Evolutionary conservation across 2,888 invertebrate genomes (phyloP).

Genomic region (Epistrophe eligans): DNA sequence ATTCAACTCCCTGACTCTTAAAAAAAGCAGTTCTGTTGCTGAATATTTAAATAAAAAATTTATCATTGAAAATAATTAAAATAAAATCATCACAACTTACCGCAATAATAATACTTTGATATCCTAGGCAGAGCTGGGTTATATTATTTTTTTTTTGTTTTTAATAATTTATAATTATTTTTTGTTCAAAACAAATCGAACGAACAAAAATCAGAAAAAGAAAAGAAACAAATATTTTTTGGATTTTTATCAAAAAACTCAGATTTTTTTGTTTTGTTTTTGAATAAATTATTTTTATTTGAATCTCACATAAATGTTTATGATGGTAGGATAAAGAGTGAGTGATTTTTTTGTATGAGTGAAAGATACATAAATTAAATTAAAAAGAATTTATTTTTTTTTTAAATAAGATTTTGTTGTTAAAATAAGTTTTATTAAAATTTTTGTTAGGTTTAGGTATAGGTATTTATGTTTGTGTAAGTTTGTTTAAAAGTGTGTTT

Average conservation of each 20-base stretch:
- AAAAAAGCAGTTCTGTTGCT: too few relatives aligned
- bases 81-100: constrained; percentile 84
- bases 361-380: constrained; percentile 45
- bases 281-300: constrained; percentile 61
- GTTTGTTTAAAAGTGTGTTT: constrained; percentile 28
- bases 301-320: constrained; percentile 58
- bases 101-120: constrained; percentile 87
- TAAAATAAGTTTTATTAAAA: constrained; percentile 4
- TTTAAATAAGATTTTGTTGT: constrained; percentile 9
- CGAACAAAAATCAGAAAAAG: constrained; percentile 78
- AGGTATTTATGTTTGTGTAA: constrained; percentile 17
- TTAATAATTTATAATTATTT: constrained; percentile 51
- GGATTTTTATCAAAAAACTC: constrained; percentile 73
- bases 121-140: constrained; percentile 87
- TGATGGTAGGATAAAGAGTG: constrained; percentile 40
- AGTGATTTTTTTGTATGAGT: constrained; percentile 28
- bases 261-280: constrained; percentile 57
- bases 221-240: constrained; percentile 76
- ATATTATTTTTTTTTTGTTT: constrained; percentile 40
- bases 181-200: constrained; percentile 74
- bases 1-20: too few relatives aligned
- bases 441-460: not conserved
- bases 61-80: constrained; percentile 51
- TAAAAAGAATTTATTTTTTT: not conserved
- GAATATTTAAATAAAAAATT: not conserved